Evolutionary conservation across 2,113 vertebrate genomes (phyloP).

Genomic region (Seriola dumerili): DNA sequence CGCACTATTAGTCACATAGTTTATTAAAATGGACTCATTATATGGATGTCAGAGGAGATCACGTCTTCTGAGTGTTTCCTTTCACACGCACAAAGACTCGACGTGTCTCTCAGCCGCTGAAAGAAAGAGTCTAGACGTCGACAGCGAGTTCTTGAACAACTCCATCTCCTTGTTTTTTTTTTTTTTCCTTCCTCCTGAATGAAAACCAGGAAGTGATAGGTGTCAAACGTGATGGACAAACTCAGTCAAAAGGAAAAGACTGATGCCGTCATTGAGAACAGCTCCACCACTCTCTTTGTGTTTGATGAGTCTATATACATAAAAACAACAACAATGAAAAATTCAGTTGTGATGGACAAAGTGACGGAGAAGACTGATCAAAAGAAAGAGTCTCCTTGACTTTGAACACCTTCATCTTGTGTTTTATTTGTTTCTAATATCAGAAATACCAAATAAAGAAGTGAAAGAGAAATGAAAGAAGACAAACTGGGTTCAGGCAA

Average conservation of each 20-base stretch:
- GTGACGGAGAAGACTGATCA: too few species aligned
- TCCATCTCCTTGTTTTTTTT: constrained; percentile 19
- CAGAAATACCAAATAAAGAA: not conserved
- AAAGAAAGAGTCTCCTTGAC: not conserved
- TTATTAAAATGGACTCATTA: constrained; percentile 77
- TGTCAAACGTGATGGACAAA: constrained; percentile 16
- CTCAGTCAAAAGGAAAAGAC: not conserved
- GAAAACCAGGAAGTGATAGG: not conserved
- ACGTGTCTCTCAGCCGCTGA: constrained; percentile 39
- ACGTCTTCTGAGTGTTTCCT: constrained; percentile 63
- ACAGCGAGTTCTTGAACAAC: constrained; percentile 21
- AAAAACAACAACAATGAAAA: not conserved
- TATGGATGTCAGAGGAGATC: constrained; percentile 72
- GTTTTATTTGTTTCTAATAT: not conserved
- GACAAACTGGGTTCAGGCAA: too few species aligned
- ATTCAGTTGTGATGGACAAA: too few species aligned
- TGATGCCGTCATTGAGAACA: too few species aligned
- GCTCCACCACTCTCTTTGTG: too few species aligned
- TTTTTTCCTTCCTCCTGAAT: not conserved
- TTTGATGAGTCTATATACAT: not conserved
- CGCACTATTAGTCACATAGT: constrained; percentile 76
- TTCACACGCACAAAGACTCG: constrained; percentile 45
- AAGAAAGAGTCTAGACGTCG: constrained; percentile 36
- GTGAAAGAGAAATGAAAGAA: not conserved
- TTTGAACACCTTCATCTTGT: too few species aligned